A percentile compares a stretch with the other conserved stretches of the same genome.
Conservation (phyloP, 2,113 vertebrate species). For the Anhinga anhinga region DNA sequence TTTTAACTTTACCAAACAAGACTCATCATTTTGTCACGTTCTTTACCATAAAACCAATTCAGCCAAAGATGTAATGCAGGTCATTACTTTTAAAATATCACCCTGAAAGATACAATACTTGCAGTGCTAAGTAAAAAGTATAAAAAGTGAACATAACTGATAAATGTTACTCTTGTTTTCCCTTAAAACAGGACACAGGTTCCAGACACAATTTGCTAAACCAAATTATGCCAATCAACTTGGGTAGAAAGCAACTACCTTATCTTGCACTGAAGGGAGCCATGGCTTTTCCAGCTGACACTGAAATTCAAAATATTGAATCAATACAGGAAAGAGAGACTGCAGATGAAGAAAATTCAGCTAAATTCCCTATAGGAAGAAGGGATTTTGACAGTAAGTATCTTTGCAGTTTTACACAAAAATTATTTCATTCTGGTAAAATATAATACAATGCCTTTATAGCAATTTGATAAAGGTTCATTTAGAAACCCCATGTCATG, state of each 20-base stretch:
- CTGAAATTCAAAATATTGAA: slow-evolving; percentile 66
- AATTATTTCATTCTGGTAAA: background rate
- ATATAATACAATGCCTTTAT: background rate
- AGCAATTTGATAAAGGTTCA: background rate
- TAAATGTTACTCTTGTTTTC: background rate
- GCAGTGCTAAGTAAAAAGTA: background rate
- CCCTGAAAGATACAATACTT: background rate
- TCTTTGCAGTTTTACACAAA: background rate
- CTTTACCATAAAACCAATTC: background rate
- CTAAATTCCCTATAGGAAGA: slow-evolving; percentile 79
- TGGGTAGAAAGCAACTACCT: slow-evolving; percentile 59
- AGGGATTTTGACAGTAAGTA: slow-evolving; percentile 87
- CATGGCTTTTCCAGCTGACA: slow-evolving; percentile 68
- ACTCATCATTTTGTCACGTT: background rate
- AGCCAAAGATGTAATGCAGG: background rate
- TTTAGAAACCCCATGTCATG: background rate
- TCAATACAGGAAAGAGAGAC: slow-evolving; percentile 77
- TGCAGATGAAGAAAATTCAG: slow-evolving; percentile 73
- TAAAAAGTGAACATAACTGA: background rate
- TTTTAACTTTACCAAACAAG: background rate
- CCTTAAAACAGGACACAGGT: slow-evolving; percentile 63
- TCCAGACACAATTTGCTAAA: slow-evolving; percentile 65
- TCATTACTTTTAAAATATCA: background rate
- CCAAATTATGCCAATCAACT: slow-evolving; percentile 53
- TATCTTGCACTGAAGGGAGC: slow-evolving; percentile 71